phyloP scores from a whole-genome alignment of 2,113 vertebrate genomes.

The Mormyrus iriodes region DNA sequence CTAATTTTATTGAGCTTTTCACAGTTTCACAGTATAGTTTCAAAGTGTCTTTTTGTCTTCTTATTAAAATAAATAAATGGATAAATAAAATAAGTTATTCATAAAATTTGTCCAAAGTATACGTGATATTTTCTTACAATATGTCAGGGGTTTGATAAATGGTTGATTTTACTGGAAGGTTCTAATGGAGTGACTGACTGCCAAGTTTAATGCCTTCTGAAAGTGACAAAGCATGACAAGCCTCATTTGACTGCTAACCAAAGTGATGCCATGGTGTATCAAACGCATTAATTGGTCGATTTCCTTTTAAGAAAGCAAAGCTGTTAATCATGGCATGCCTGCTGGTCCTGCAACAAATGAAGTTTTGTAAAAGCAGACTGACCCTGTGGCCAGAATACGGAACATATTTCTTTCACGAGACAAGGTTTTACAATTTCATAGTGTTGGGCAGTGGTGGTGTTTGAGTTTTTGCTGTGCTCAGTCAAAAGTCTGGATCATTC shows the following conservation, averaged over 20 bases:
- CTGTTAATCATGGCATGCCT: not conserved
- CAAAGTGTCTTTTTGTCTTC: not conserved
- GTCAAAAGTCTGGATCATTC: not conserved
- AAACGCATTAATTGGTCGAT: not conserved
- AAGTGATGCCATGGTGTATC: not conserved
- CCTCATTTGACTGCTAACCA: not conserved
- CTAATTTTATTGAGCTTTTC: not conserved
- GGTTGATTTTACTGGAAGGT: not conserved
- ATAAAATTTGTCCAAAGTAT: not conserved
- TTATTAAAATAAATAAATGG: not conserved
- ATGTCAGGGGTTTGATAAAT: not conserved
- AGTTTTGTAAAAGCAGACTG: not conserved
- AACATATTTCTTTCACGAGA: not conserved
- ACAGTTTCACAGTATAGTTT: too few species aligned
- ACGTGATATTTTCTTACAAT: not conserved
- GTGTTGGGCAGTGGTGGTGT: not conserved
- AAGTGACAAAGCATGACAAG: not conserved
- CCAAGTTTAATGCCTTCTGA: not conserved
- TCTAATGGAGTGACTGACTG: not conserved
- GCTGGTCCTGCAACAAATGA: not conserved
- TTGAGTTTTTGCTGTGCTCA: not conserved
- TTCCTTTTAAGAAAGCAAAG: not conserved
- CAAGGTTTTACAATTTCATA: not conserved
- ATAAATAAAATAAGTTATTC: not conserved
- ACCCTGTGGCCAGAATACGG: not conserved